Conservation (phyloP, 2,113 vertebrate species). For the Cyanistes caeruleus region DNA sequence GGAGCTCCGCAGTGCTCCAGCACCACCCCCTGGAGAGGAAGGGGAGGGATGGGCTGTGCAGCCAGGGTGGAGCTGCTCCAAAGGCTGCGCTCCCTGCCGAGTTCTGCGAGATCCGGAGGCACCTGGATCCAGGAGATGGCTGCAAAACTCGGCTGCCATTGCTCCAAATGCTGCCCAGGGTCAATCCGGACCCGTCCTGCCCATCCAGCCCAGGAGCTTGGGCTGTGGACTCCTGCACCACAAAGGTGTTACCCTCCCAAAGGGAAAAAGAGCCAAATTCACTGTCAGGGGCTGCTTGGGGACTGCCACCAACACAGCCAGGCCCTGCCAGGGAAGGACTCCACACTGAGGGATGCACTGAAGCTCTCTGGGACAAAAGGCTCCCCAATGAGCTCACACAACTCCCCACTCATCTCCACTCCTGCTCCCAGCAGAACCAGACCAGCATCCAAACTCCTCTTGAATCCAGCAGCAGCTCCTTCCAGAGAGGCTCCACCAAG, state of each 20-base stretch:
- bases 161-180: not conserved
- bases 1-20: slow-evolving; percentile 4
- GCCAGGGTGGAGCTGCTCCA: not conserved
- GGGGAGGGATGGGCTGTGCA: not conserved
- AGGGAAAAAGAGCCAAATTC: not conserved
- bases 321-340: not conserved
- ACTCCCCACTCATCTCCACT: not conserved
- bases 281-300: not conserved
- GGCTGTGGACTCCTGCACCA: not conserved
- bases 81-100: not conserved
- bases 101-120: not conserved
- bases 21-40: slow-evolving; percentile 26
- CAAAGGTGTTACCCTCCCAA: not conserved
- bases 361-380: not conserved
- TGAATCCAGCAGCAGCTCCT: not conserved
- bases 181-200: not conserved
- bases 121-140: accelerated
- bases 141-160: not conserved
- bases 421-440: not conserved
- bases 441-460: not conserved
- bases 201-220: not conserved
- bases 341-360: accelerated
- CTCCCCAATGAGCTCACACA: not conserved
- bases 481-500: not conserved
- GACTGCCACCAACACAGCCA: not conserved